Base-by-base conservation (phyloP, 2,888 invertebrate species). In the Pollenia amentaria region DNA sequence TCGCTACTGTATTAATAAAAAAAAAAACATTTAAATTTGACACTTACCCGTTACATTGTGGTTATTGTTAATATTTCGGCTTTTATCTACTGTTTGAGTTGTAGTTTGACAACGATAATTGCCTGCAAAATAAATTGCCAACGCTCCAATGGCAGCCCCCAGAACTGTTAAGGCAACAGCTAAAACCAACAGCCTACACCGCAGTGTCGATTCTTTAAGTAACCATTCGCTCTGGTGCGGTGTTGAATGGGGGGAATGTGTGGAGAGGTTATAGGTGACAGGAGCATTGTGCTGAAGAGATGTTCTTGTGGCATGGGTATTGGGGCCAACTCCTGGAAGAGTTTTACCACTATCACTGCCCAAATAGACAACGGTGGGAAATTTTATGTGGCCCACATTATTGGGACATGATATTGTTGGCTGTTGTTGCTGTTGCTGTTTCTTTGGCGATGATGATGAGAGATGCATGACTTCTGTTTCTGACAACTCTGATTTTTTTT, bases 121-220 rank as follows among this genome's bases (percentile, higher is more conserved):
- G 70, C 93, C 92, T 85, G 93, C 92, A 89, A 93, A 92, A 88
- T 93, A 93, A 65, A 93, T 93, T 80, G 92, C 91, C 87, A 93
- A 82, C 0, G 93, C 93, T 14, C 93, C 93, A 82, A 93, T 91
- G 38, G 92, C 93, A 29, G 93, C 93, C 18, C 93, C 93, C 64
- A 93, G 90, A 18, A 93, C 92, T 57, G 91, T 92, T 80, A 93
- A 92, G 14, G 93, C 92, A 11, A 92, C 89, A 60, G 93, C 93
- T 89, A 93, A 88, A 29, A 93, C 86, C 8, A 93, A 85, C 1
- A 93, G 88, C 89, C 94, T 94, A 94, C 89, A 96, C 94, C 87
- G 96, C 95, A 80, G 94, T 95, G 95, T 96, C 95, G 93, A 96
- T 96, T 72, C 97, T 96, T 78, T 95, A 95, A 93, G 96, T 95